These are phyloP conservation scores for Morus bassanus DNA, from an alignment of 2,797 vertebrate genomes.

Conservation along the genomic window DNA sequence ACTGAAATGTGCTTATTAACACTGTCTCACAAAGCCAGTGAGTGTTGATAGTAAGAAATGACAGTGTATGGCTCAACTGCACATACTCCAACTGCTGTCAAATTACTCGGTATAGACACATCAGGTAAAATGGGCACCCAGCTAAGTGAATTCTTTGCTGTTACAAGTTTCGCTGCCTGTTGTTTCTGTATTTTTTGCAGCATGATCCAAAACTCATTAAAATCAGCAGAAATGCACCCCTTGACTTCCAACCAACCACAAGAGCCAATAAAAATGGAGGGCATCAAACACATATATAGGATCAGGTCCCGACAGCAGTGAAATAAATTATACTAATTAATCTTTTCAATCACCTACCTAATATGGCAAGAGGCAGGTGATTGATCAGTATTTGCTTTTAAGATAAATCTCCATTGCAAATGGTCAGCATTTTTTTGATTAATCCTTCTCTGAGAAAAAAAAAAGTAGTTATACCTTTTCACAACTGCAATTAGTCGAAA, in stretches of 20 bases:
- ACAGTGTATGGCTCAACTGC: conserved; percentile 15
- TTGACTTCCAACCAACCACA: neutral
- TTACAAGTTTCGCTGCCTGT: neutral
- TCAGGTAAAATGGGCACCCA: conserved; percentile 53
- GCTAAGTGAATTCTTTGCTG: conserved; percentile 50
- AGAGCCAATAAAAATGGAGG: neutral
- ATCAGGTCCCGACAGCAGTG: neutral
- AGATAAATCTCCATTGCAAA: neutral
- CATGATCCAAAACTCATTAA: conserved; percentile 11
- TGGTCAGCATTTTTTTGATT: neutral
- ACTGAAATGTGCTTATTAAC: conserved; percentile 67
- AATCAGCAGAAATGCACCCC: neutral
- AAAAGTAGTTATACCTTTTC: neutral
- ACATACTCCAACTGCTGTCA: conserved; percentile 43
- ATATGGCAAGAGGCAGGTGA: neutral
- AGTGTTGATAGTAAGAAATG: conserved; percentile 50
- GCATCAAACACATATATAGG: neutral
- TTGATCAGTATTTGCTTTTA: neutral
- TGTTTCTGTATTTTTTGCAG: conserved; percentile 22
- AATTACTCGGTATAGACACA: conserved; percentile 52
- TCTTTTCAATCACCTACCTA: neutral
- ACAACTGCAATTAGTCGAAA: neutral
- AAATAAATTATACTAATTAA: neutral
- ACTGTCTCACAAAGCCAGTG: conserved; percentile 21
- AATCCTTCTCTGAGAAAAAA: neutral